Conservation (phyloP, 2,113 vertebrate species). For the Phasianus colchicus region DNA sequence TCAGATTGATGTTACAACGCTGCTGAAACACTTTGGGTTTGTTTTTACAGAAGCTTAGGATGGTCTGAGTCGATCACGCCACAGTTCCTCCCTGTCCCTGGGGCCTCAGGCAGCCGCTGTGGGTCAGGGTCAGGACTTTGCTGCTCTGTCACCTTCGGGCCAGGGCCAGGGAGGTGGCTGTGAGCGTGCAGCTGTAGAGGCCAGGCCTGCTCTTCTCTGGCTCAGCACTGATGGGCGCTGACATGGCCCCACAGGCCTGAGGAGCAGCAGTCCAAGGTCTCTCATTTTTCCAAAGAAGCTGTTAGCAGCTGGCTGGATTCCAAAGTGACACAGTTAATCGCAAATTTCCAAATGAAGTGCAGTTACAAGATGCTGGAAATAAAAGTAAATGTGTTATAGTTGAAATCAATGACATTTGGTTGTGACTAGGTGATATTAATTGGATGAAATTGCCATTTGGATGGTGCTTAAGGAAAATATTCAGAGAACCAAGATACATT, state of each 20-base stretch:
- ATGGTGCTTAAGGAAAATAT: neutral
- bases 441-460: neutral
- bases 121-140: neutral
- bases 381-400: neutral
- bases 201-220: neutral
- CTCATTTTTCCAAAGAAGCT: neutral
- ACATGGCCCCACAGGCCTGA: neutral
- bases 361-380: neutral
- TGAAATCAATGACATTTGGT: neutral
- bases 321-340: neutral
- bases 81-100: neutral
- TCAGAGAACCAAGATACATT: neutral
- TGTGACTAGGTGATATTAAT: neutral
- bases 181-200: neutral
- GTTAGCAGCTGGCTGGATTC: neutral
- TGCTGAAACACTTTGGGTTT: neutral
- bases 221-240: neutral
- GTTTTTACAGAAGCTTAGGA: neutral
- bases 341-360: neutral
- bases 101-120: neutral
- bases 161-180: neutral
- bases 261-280: neutral
- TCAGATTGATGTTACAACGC: neutral
- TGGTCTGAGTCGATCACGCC: neutral
- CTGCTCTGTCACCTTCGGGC: neutral